Evolutionary conservation across 1,140 invertebrate species (phyloP), one percentile per base, ranked within the genome.

Genomic region (Ganaspis sp.): DNA sequence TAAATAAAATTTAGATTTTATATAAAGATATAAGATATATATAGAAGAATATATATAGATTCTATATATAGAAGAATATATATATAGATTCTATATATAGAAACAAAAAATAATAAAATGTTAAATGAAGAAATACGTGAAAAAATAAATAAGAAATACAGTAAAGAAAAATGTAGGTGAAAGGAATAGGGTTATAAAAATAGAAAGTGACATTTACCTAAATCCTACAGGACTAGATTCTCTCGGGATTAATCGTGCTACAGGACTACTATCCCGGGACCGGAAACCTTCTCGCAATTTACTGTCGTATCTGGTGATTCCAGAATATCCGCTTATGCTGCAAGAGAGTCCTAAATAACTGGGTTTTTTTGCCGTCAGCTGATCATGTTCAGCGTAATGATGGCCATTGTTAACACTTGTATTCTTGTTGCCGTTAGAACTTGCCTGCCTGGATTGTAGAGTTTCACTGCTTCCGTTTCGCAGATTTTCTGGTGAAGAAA

Each of bases 291-390:
- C 94, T 40, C 95, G 92, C 23, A 95, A 89, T 85, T 95, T 95
- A 0, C 95, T 95, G 85, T 96, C 95, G 92, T 97, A 97, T 75
- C 95, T 95, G 11, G 94, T 96, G 64, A 96, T 93, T 82, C 95
- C 95, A 0, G 95, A 96, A 87, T 98, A 98, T 9, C 97, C 97
- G 90, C 96, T 97, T 29, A 98, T 96, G 17, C 96, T 96, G 87
- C 97, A 97, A 70, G 97, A 96, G 70, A 98, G 91, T 85, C 95
- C 96, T 58, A 98, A 90, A 88, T 98, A 98, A 72, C 96, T 97
- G 0, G 96, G 97, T 84, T 94, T 92, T 77, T 92, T 92, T 12
- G 84, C 82, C 76, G 87, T 87, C 85, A 88, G 83, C 84, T 89
- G 88, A 23, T 88, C 85, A n/a, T 81, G 75, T 45, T 87, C 87